Base-by-base conservation (phyloP, 2,888 invertebrate genomes). In the Erannis defoliaria region DNA sequence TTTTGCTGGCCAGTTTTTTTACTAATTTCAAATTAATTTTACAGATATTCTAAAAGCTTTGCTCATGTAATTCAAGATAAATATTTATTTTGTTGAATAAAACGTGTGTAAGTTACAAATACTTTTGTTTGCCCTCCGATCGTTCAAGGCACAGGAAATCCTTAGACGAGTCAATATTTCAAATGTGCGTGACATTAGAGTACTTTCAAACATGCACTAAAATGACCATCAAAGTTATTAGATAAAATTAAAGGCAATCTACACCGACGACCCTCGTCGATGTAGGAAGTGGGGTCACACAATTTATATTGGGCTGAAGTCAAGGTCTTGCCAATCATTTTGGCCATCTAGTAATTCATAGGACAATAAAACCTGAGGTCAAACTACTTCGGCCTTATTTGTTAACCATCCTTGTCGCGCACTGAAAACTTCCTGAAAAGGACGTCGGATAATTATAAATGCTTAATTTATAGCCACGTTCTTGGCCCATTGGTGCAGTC, bases 311-410 rank as follows among this genome's bases (percentile, higher is more conserved):
- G 86, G 86, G 80, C 85, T 79, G 85, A 85, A 90, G 86, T 90
- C 92, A 90, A 90, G 91, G 92, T 83, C 84, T 76, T 73, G 81
- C 86, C 88, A 90, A 90, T 90, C 89, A 86, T 88, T 87, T 86
- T 83, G 84, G 82, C 84, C 86, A 83, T 88, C 87, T 86, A 87
- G 81, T 85, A 85, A 85, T 85, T 86, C 85, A 84, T 86, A 86
- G 86, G 83, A 82, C 84, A 89, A 89, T 89, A 86, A 88, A 87
- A 82, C 73, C 76, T 81, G 75, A 91, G 89, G 89, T 77, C 89
- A 76, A 78, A 77, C 77, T 66, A 74, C 78, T 80, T 74, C 74
- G 77, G 77, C 78, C 81, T 82, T 82, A 74, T 78, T 57, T 35
- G 51, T 61, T 80, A 75, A 78, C 80, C 76, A 78, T 72, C 75